Base-by-base conservation (phyloP, 2,113 vertebrate genomes). In the Hipposideros armiger region DNA sequence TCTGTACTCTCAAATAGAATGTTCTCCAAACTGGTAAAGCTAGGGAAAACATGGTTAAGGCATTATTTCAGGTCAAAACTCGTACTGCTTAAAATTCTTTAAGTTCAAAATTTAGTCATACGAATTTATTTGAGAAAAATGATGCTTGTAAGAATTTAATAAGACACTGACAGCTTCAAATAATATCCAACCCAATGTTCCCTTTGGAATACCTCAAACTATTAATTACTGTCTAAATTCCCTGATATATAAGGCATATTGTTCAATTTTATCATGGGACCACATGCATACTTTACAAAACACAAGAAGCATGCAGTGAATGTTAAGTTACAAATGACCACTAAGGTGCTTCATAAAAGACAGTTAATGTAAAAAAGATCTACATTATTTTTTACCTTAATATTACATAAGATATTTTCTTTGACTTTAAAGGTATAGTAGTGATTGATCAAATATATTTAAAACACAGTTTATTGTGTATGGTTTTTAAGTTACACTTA, bases 401-500 rank as follows among this genome's bases (percentile, higher is more conserved):
- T 90, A 96, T 78, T 96, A 97, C 97, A 95, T 90, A 98, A 95
- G 47, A 8, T 32, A 96, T 94, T 95, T 97, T 69, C 58, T 87
- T 97, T 95, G 76, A 94, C 94, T 90, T 86, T 97, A 97, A 97
- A 96, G 77, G 26, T 96, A 94, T 93, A 62, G 54, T 92, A 66
- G 66, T 85, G 69, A 87, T 85, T 97, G 72, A 97, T 93, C 73
- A 97, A 90, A 85, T 93, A 91, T 77, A 97, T 95, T 96, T 97
- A 98, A 98, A 96, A 93, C 81, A 95, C 7, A 5, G 47, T 11
- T 91, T 83, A 87, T 67, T 95, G 88, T 47, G 88, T 96, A 87
- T 91, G 40, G 62, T 95, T 95, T 97, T 92, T 91, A 97, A 97
- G 96, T 98, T 95, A 97, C 36, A 82, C 42, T 97, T 91, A n/a